Evolutionary conservation across 2,888 invertebrate species (phyloP), one percentile per base, ranked within the genome.

Genomic region (Gortyna flavago): DNA sequence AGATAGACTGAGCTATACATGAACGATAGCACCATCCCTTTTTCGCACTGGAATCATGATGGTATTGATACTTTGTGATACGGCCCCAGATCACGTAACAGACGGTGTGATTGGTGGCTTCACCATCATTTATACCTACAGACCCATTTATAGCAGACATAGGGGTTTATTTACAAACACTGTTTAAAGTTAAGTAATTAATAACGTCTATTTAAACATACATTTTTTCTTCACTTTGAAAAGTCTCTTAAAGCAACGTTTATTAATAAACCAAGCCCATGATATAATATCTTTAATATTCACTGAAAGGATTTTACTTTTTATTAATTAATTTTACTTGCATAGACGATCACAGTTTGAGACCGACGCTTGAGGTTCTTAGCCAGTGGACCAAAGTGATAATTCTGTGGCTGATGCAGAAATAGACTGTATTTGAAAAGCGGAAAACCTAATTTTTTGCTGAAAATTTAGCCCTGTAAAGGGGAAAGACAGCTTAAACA

Each of bases 381-480:
- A 80, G 32, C 9, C 25, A 75, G 41, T 79, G 38, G 8, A 38
- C 29, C 21, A 25, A 74, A 81, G 11, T 51, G 18, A 11, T 51
- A 41, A 29, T 61, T 57, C 57, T 61, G 51, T 66, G 35, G 18
- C 35, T 66, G 51, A 59, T 44, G 13, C 18, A 41, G 59, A 54
- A 67, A 35, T 29, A 44, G 25, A 44, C 66, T 61, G 80, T 48
- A 57, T 13, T 66, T 66, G 65, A 80, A 66, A 73, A 54, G 66
- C 59, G 51, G 66, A 79, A 65, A 74, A 44, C 21, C 54, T 73
- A 41, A 29, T 41, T 18, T 59, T 41, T 25, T 32, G 11, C 32
- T 1, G 38, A 48, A 65, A 66, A 51, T 80, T 35, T 13, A 6
- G 35, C 9, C 13, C 25, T 32, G 1, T 13, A 57, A 57, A 32